A percentile compares a stretch with the other conserved stretches of the same genome.
Conservation (phyloP, 1,140 invertebrate species). For the Leptinotarsa defecta region DNA sequence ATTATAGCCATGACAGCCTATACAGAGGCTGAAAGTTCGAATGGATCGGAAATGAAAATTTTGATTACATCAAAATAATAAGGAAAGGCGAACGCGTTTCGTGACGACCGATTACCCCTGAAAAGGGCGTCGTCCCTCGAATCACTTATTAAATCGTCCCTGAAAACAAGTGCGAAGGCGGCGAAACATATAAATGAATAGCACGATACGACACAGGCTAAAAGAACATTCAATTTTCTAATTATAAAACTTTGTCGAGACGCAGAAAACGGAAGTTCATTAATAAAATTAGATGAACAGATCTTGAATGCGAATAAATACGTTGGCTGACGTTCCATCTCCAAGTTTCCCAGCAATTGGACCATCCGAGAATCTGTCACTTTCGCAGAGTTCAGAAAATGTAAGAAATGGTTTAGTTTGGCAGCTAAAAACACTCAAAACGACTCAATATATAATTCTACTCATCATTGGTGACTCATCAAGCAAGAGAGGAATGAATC, state of each 20-base stretch:
- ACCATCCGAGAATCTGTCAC: too few species aligned
- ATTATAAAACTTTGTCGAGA: slow-evolving; percentile 3
- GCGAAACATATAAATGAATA: slow-evolving; percentile 10
- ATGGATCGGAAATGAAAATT: slow-evolving; percentile 10
- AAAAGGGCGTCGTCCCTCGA: slow-evolving; percentile 30
- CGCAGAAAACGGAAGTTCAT: not conserved
- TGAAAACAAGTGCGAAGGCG: slow-evolving; percentile 28
- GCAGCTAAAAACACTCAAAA: too few species aligned
- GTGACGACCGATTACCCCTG: slow-evolving; percentile 25
- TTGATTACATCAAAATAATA: slow-evolving; percentile 17
- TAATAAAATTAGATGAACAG: not conserved
- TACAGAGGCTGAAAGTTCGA: not conserved
- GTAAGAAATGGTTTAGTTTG: too few species aligned
- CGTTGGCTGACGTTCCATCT: not conserved
- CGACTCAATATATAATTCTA: too few species aligned
- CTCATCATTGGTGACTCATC: too few species aligned
- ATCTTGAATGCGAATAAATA: not conserved
- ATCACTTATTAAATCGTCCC: slow-evolving; percentile 34
- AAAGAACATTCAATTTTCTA: not conserved
- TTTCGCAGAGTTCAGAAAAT: too few species aligned
- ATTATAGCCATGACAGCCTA: too few species aligned
- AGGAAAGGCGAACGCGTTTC: slow-evolving; percentile 16
- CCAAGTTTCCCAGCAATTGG: too few species aligned
- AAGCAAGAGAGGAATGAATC: too few species aligned
- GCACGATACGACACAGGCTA: not conserved